These are phyloP conservation scores for Nephrotoma appendiculata DNA, from an alignment of 2,888 invertebrate genomes.

Conservation along the genomic window DNA sequence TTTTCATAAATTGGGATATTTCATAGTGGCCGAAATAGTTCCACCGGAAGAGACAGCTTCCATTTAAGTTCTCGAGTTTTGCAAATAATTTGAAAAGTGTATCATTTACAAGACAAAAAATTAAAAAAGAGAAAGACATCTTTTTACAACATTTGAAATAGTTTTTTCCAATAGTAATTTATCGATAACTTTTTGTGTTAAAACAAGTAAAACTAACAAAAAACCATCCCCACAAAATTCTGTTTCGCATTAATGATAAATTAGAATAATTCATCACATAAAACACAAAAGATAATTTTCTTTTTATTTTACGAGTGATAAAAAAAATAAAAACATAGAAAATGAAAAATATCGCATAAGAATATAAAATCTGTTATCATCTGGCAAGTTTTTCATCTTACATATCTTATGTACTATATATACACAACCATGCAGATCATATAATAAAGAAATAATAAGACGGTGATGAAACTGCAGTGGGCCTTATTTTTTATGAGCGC, in stretches of 20 bases:
- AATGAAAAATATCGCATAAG: background rate
- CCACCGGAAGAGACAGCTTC: too few relatives aligned
- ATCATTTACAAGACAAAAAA: too few relatives aligned
- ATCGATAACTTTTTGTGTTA: too few relatives aligned
- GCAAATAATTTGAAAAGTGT: too few relatives aligned
- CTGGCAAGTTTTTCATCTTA: background rate
- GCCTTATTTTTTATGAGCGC: background rate
- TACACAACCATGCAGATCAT: background rate
- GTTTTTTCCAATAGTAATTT: too few relatives aligned
- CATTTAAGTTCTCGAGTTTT: too few relatives aligned
- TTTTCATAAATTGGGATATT: too few relatives aligned
- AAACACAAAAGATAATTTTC: background rate
- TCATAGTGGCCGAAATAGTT: too few relatives aligned
- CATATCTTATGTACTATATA: background rate
- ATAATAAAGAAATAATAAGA: background rate
- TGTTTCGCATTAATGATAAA: background rate
- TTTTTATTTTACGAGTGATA: background rate
- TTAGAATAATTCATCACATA: background rate
- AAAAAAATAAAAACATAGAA: background rate
- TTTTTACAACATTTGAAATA: too few relatives aligned
- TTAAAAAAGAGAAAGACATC: too few relatives aligned
- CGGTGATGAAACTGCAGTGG: background rate
- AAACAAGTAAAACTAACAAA: too few relatives aligned
- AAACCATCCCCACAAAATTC: background rate
- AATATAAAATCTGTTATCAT: background rate